Evolutionary conservation across 2,113 vertebrate genomes (phyloP).

Genomic region (Scophthalmus maximus): DNA sequence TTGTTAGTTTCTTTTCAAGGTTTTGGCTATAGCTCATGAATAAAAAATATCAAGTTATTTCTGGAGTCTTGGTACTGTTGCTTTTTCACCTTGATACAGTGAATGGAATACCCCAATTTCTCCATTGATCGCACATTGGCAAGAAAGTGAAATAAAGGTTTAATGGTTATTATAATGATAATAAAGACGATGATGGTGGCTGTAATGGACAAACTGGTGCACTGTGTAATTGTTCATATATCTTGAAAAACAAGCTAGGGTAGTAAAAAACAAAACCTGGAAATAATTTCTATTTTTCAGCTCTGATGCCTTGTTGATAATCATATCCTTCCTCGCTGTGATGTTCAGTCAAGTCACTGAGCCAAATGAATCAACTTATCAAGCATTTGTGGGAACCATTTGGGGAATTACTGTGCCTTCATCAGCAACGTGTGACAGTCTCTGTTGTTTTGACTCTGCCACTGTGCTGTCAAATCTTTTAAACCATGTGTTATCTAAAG

Average conservation of each 20-base stretch:
- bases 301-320: neutral
- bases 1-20: slow-evolving; percentile 54
- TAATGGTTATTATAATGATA: slow-evolving; percentile 12
- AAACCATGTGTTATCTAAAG: neutral
- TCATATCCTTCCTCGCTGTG: neutral
- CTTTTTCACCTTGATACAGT: slow-evolving; percentile 9
- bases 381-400: neutral
- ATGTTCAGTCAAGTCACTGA: neutral
- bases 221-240: slow-evolving; percentile 1
- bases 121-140: slow-evolving; percentile 3
- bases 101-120: slow-evolving; percentile 10
- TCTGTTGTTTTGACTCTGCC: slow-evolving; percentile 5
- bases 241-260: neutral
- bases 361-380: neutral
- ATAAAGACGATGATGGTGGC: neutral
- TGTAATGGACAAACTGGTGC: neutral
- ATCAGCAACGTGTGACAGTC: neutral
- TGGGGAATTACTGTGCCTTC: slow-evolving; percentile 4
- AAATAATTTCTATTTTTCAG: neutral
- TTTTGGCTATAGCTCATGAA: slow-evolving; percentile 57
- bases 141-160: neutral
- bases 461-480: no score
- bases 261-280: neutral
- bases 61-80: slow-evolving; percentile 8
- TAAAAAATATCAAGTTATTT: slow-evolving; percentile 25